phyloP scores from a whole-genome alignment of 2,797 vertebrate species.

The Pseudochaenichthys georgianus region DNA sequence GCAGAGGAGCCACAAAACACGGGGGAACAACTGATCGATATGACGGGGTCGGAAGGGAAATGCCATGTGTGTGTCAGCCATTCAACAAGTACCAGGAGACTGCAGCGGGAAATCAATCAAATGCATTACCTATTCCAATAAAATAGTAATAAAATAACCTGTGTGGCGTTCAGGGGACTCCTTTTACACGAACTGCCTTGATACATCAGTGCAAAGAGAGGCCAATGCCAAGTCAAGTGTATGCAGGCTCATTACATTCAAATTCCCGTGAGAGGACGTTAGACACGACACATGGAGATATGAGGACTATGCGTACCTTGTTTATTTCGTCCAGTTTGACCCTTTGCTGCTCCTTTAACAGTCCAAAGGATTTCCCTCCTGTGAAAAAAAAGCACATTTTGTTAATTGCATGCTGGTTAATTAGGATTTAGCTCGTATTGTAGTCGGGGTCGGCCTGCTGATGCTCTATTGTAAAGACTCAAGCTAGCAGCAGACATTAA shows the following conservation, averaged over 20 bases:
- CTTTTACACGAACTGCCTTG: background rate
- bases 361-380: constrained; percentile 93
- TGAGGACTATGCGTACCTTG: constrained; percentile 79
- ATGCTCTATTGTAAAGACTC: constrained; percentile 69
- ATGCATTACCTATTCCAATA: background rate
- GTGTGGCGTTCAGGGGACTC: background rate
- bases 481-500: constrained; percentile 38
- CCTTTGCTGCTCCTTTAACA: constrained; percentile 90
- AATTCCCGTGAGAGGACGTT: constrained; percentile 31
- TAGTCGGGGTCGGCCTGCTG: constrained; percentile 56
- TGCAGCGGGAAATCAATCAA: constrained; percentile 46
- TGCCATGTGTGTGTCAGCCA: constrained; percentile 18
- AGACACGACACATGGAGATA: constrained; percentile 9
- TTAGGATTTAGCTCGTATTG: constrained; percentile 22
- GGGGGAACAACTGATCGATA: constrained; percentile 5
- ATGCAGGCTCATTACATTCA: constrained; percentile 32
- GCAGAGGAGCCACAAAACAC: background rate
- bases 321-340: constrained; percentile 90
- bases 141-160: background rate
- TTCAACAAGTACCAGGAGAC: constrained; percentile 67
- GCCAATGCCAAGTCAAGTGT: constrained; percentile 68
- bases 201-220: constrained; percentile 27
- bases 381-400: constrained; percentile 22
- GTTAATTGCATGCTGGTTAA: background rate
- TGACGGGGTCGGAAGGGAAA: constrained; percentile 22